Conservation (phyloP, 2,113 vertebrate genomes). For the Tamias sibiricus region DNA sequence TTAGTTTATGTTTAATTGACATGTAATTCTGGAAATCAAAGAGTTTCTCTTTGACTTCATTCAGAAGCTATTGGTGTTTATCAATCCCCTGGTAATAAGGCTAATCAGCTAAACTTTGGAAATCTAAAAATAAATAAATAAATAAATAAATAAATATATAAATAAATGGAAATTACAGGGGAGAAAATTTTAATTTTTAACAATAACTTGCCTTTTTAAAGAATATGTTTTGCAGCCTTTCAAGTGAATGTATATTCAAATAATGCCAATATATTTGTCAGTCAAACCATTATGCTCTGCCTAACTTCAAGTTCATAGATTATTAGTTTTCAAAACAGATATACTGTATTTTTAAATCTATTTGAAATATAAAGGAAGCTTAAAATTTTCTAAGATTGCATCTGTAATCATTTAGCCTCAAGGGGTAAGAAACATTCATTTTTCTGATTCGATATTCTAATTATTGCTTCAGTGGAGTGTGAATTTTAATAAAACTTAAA, state of each 20-base stretch:
- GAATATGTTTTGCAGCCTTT: neutral
- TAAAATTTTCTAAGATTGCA: slow-evolving; percentile 1
- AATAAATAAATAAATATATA: too few relatives aligned
- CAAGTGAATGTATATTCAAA: neutral
- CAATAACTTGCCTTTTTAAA: neutral
- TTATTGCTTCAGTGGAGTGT: neutral
- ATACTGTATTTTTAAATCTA: neutral
- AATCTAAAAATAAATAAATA: too few relatives aligned
- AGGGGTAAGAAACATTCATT: neutral
- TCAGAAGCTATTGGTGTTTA: neutral
- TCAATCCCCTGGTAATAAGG: neutral
- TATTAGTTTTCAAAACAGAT: neutral
- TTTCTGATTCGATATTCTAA: slow-evolving; percentile 42
- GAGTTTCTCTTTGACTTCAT: neutral
- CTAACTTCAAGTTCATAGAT: slow-evolving; percentile 17
- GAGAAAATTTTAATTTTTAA: slow-evolving; percentile 37
- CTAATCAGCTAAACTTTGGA: neutral
- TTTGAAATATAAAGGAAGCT: slow-evolving; percentile 31
- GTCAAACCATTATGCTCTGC: neutral
- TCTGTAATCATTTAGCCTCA: slow-evolving; percentile 44
- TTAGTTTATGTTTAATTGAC: neutral
- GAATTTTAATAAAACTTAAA: slow-evolving; percentile 57
- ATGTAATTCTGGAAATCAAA: neutral
- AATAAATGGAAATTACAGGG: slow-evolving; percentile 6
- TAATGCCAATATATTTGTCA: neutral